Percentiles rank a stretch among this genome's conserved stretches.
Evolutionary conservation across 2,113 vertebrate genomes (phyloP).

Genomic region (Colistium nudipinnis): DNA sequence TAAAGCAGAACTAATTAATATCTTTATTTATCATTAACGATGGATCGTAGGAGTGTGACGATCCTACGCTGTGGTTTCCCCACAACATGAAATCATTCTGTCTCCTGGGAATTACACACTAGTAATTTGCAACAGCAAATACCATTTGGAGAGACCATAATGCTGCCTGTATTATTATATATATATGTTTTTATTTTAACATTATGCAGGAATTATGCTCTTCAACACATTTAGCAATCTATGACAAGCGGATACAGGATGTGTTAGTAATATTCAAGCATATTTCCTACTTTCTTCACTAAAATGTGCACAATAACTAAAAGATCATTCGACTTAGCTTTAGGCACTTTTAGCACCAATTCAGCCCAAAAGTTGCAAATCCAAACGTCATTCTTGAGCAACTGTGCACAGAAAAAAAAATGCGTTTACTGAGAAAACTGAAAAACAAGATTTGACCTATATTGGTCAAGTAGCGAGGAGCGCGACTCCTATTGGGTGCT

Average conservation of each 20-base stretch:
- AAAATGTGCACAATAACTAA: too few relatives aligned
- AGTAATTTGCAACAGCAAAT: background rate
- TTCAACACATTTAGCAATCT: background rate
- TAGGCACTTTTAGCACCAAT: background rate
- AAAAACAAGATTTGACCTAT: background rate
- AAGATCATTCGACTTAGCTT: too few relatives aligned
- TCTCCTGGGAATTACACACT: background rate
- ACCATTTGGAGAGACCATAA: background rate
- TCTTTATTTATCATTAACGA: background rate
- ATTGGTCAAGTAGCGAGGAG: background rate
- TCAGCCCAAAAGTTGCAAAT: background rate
- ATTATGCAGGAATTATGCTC: background rate
- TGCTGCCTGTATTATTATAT: background rate
- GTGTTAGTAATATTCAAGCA: background rate
- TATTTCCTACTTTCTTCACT: too few relatives aligned
- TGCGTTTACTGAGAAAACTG: background rate
- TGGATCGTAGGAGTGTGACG: background rate
- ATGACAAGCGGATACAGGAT: background rate
- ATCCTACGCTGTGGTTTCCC: background rate
- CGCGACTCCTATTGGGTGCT: background rate
- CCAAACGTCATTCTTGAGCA: too few relatives aligned
- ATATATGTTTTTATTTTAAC: background rate
- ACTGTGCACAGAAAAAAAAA: too few relatives aligned
- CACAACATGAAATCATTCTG: background rate
- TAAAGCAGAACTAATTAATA: constrained; percentile 17